A percentile compares a stretch with the other conserved stretches of the same genome.
Evolutionary conservation across 2,797 vertebrate species (phyloP).

Genomic region (Manis pentadactyla): DNA sequence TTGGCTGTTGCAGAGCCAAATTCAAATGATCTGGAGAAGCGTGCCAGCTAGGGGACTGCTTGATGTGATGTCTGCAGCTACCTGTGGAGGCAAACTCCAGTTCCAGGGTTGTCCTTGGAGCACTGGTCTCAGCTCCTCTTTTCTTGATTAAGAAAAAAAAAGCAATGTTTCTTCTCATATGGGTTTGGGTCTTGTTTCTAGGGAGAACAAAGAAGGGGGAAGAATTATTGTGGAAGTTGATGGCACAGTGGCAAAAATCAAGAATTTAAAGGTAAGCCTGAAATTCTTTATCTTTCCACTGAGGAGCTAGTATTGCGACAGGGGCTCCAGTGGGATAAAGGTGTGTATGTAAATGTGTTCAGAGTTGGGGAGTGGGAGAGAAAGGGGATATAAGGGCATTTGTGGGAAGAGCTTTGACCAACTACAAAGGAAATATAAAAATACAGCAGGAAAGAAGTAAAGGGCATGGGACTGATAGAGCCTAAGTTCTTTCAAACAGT

Average conservation of each 20-base stretch:
- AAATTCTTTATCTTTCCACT: conserved; percentile 13
- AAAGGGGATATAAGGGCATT: not conserved
- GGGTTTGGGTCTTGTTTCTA: conserved; percentile 83
- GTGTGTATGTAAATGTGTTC: conserved; percentile 34
- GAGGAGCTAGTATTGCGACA: not conserved
- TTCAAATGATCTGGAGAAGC: not conserved
- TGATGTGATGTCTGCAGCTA: not conserved
- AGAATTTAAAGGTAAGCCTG: conserved; percentile 93
- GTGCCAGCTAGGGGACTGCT: not conserved
- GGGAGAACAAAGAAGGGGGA: conserved; percentile 93
- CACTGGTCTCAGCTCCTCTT: not conserved
- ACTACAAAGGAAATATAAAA: conserved; percentile 62
- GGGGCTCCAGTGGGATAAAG: not conserved
- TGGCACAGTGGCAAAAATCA: conserved; percentile 93
- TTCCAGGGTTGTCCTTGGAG: not conserved
- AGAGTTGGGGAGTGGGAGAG: not conserved
- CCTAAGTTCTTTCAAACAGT: conserved; percentile 4
- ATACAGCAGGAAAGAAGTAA: conserved; percentile 59
- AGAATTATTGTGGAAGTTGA: conserved; percentile 94
- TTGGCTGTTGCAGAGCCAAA: not conserved
- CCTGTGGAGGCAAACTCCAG: not conserved
- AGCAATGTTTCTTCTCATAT: conserved; percentile 19
- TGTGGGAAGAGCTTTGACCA: conserved; percentile 22
- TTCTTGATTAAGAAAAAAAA: not conserved
- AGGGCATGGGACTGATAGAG: not conserved